Base-by-base conservation (phyloP, 2,797 vertebrate species). In the Lemur catta region DNA sequence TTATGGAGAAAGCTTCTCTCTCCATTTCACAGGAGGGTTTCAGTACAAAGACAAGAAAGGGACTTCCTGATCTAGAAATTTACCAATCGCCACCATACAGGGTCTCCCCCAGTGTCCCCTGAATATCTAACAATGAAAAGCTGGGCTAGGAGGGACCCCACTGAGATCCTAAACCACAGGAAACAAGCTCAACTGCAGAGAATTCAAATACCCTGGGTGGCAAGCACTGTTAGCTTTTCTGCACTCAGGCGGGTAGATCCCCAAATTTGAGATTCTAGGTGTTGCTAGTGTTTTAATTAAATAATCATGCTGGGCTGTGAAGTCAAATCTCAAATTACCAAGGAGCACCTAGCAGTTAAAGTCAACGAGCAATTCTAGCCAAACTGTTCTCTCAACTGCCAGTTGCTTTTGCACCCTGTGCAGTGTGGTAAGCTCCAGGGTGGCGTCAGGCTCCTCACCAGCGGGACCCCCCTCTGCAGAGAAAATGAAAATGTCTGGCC, bases 251-350 rank as follows among this genome's bases (percentile, higher is more conserved):
- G n/a, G 30, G 15, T 1, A 35, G 33, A 9, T 48, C n/a, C 55
- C 88, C 48, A 74, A 30, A 65, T 80, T 15, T 52, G 82, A 78
- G 75, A 67, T 52, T 38, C 75, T 74, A 6, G 22, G 43, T 71
- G 24, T 33, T 55, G 17, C 46, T n/a, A 28, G n/a, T 38, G 46
- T 91, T 81, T 94, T 79, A 69, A 92, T 76, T 79, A 93, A 55
- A 41, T 78, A 7, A 82, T 88, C 72, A 46, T 48, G 52, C 30
- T 7, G 74, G 41, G 69, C 78, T 30, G 14, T 75, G 12, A 26
- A 35, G 46, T 63, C 84, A 65, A 88, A 50, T 85, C 59, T 97
- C 94, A 69, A 84, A 59, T 63, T 57, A 84, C 71, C 18, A 59
- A 41, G n/a, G 8, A 81, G 35, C 18, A 61, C 30, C 50, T 7